Percentiles rank a stretch among this genome's conserved stretches.
Conservation (phyloP, 2,888 invertebrate genomes). For the Hypena proboscidalis region DNA sequence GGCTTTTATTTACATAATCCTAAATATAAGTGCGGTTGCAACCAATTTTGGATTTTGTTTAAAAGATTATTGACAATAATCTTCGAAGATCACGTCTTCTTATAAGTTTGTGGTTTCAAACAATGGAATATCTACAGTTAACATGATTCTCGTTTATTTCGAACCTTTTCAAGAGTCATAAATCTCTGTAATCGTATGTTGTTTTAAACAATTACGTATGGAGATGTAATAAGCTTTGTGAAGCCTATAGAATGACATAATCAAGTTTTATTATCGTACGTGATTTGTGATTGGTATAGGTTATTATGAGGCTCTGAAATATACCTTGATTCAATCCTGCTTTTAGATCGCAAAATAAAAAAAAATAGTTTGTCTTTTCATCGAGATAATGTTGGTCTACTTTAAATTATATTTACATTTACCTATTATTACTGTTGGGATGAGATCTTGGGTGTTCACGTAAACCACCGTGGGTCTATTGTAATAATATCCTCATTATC, state of each 20-base stretch:
- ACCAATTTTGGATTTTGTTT: constrained; percentile 16
- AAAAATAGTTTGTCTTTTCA: no score
- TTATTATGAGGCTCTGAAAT: no score
- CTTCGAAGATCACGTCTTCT: constrained; percentile 3
- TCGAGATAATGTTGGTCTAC: no score
- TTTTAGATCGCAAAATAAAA: no score
- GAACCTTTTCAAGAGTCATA: constrained; percentile 27
- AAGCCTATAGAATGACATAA: constrained; percentile 35
- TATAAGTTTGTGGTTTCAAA: constrained; percentile 3
- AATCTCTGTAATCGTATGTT: constrained; percentile 31
- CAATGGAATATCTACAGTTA: constrained; percentile 21
- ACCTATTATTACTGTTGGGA: no score
- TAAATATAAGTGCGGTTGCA: constrained; percentile 2
- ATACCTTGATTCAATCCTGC: no score
- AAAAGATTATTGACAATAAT: constrained; percentile 16
- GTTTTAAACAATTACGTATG: constrained; percentile 32
- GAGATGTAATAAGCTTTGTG: constrained; percentile 28
- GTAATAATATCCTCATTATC: no score
- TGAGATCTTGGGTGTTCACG: no score
- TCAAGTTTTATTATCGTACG: constrained; percentile 24
- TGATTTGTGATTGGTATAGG: constrained; percentile 22
- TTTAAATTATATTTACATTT: no score
- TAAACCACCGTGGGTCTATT: no score
- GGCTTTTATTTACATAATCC: constrained; percentile 32
- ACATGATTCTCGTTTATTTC: no score